These are phyloP conservation scores for Cheiracanthium punctorium DNA, from an alignment of 2,888 invertebrate genomes.

Conservation along the genomic window DNA sequence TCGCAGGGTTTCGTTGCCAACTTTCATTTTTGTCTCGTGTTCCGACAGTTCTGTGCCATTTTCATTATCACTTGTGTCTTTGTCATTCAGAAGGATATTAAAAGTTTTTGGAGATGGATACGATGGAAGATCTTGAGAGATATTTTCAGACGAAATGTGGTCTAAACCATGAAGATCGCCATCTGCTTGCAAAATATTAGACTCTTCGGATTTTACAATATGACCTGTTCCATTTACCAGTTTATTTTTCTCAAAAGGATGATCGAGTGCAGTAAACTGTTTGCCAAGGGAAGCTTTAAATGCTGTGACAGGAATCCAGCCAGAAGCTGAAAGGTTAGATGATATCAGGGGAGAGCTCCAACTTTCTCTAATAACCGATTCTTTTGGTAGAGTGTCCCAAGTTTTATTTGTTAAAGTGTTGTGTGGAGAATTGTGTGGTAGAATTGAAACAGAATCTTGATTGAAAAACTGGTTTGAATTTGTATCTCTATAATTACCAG, in stretches of 20 bases:
- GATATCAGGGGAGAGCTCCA: slow-evolving; percentile 54
- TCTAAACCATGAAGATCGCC: not conserved
- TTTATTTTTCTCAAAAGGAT: not conserved
- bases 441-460: not conserved
- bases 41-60: not conserved
- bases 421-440: not conserved
- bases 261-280: not conserved
- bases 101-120: not conserved
- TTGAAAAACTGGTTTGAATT: not conserved
- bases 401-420: not conserved
- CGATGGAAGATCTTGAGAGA: not conserved
- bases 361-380: slow-evolving; percentile 21
- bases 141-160: not conserved
- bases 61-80: not conserved
- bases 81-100: not conserved
- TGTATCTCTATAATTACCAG: not conserved
- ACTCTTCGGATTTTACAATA: not conserved
- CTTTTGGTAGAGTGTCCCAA: slow-evolving; percentile 11
- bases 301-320: slow-evolving; percentile 58
- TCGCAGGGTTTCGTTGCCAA: slow-evolving; percentile 34
- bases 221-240: not conserved
- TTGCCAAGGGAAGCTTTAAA: not conserved
- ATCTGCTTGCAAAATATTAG: too few relatives aligned
- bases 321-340: slow-evolving; percentile 40
- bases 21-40: slow-evolving; percentile 28